Evolutionary conservation across 1,140 invertebrate genomes (phyloP), one percentile per base, ranked within the genome.

Genomic region (Drosophila santomea): DNA sequence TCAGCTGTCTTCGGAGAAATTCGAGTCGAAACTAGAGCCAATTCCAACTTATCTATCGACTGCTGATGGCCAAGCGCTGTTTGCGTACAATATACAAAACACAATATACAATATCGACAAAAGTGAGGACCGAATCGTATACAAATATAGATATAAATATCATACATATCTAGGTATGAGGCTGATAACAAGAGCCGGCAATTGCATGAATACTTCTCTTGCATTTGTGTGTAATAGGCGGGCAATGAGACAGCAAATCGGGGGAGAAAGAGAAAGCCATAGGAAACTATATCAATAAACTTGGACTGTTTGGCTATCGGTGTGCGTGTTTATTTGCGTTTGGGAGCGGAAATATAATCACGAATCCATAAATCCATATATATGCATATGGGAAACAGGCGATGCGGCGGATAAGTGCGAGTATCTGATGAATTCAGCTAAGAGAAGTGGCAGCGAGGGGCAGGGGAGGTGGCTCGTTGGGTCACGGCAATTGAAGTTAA

Each of bases 81-180:
- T 73, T 85, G 82, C 71, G 74, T 86, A 85, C 81, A 74, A 54
- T 85, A 74, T 78, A 20, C 20, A n/a, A n/a, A n/a, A n/a, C n/a
- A n/a, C n/a, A 20, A 20, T 2, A 20, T 86, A 85, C 82, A 74
- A 57, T 85, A 74, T 78, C 81, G 78, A 78, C 85, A 77, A 68
- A 66, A 62, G 28, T 80, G 79, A 48, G 71, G 51, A 57, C 67
- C 71, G 32, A 59, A 51, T 45, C 51, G 43, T 45, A 79, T 8
- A 58, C 61, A 62, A 52, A 67, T 68, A 77, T 71, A 14, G 38
- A 47, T 55, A 39, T 41, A 62, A 52, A 61, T 77, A 69, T 71
- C 39, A 43, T 57, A 41, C n/a, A 45, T 38, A 44, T 66, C 45
- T 44, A 28, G 47, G 60, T 51, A 64, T 66, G 38, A 17, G 12